These are phyloP conservation scores for Lagopus muta DNA, from an alignment of 2,113 vertebrate species.

Conservation along the genomic window DNA sequence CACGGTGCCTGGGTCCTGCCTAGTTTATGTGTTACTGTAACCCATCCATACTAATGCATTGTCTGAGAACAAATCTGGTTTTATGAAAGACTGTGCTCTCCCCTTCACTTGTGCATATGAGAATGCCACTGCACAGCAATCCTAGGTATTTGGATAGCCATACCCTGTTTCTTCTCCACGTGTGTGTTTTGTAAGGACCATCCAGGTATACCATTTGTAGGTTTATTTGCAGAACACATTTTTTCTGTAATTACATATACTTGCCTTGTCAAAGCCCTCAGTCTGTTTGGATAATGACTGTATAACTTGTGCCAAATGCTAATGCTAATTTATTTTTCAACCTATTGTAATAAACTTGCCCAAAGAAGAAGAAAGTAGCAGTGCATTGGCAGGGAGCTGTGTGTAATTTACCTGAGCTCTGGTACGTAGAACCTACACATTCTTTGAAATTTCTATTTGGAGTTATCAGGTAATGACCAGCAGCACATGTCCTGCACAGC, in stretches of 20 bases:
- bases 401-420: neutral
- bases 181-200: neutral
- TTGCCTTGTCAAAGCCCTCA: neutral
- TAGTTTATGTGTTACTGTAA: neutral
- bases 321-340: neutral
- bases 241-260: neutral
- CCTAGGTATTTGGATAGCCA: neutral
- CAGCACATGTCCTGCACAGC: accelerated
- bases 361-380: neutral
- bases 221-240: neutral
- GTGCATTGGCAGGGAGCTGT: neutral
- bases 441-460: neutral
- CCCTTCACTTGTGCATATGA: neutral
- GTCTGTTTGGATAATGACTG: neutral
- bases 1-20: neutral
- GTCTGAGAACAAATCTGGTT: neutral
- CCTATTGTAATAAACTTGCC: neutral
- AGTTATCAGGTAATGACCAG: neutral
- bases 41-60: neutral
- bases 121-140: neutral
- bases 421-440: neutral
- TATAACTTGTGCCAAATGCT: neutral
- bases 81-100: neutral
- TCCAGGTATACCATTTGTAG: neutral
- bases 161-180: neutral